Evolutionary conservation across 30 jellyfish, hydroid and myxozoan genomes (phyloP).

Genomic region (Aurelia sp.): DNA sequence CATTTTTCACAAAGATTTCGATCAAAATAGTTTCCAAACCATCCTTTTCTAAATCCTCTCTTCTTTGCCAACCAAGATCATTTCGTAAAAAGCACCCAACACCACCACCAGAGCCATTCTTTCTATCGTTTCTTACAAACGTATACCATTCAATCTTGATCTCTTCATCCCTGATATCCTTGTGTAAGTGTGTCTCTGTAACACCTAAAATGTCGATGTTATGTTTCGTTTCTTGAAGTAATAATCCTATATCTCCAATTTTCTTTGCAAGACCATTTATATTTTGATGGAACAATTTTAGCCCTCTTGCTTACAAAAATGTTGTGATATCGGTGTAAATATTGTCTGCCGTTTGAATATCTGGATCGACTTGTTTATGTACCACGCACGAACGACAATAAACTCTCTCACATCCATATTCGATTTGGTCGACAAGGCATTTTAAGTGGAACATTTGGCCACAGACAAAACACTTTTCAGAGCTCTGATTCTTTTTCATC

Average conservation of each 20-base stretch:
- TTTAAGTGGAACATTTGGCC: constrained; percentile 35
- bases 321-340: constrained; percentile 36
- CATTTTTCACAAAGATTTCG: constrained; percentile 28
- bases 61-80: neutral
- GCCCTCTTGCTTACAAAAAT: constrained; percentile 8
- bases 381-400: constrained; percentile 41
- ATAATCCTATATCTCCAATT: constrained; percentile 21
- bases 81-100: constrained; percentile 10
- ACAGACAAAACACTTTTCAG: constrained; percentile 30
- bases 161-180: constrained; percentile 15
- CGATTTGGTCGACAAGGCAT: constrained; percentile 44
- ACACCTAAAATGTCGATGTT: constrained; percentile 34
- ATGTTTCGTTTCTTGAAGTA: constrained; percentile 50
- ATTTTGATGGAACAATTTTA: constrained; percentile 12
- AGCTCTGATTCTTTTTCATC: constrained; percentile 41
- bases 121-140: constrained; percentile 13
- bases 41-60: constrained; percentile 9
- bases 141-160: constrained; percentile 17
- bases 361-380: constrained; percentile 48
- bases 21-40: constrained; percentile 17
- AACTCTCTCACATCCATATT: constrained; percentile 52
- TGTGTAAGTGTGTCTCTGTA: constrained; percentile 34
- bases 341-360: constrained; percentile 34
- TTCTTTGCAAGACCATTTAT: constrained; percentile 11
- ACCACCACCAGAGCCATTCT: constrained; percentile 16